Evolutionary conservation across 2,888 invertebrate species (phyloP).

Genomic region (Belgica antarctica): DNA sequence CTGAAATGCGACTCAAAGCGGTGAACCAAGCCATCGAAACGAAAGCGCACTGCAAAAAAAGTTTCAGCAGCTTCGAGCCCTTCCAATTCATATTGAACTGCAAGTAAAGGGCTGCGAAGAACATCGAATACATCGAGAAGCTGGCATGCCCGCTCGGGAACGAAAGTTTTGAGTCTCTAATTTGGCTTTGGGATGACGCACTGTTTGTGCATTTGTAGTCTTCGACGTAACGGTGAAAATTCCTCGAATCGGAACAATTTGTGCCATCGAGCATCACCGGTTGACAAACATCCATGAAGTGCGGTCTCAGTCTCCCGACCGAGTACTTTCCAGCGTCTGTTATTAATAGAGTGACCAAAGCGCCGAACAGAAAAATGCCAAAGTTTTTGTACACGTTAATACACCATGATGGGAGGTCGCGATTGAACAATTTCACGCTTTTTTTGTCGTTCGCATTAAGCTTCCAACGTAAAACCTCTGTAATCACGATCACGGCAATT

Average conservation of each 20-base stretch:
- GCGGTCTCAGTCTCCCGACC: constrained; percentile 89
- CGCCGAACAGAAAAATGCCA: constrained; percentile 84
- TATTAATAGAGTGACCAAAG: constrained; percentile 76
- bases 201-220: constrained; percentile 65
- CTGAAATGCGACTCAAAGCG: constrained; percentile 83
- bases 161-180: constrained; percentile 78
- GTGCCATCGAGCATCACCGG: constrained; percentile 62
- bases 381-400: constrained; percentile 71
- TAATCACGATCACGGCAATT: constrained; percentile 60
- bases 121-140: constrained; percentile 84
- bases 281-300: constrained; percentile 87
- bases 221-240: constrained; percentile 67
- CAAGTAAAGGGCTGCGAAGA: constrained; percentile 80
- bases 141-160: constrained; percentile 92
- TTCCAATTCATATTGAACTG: constrained; percentile 81
- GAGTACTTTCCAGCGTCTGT: constrained; percentile 94
- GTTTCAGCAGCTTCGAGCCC: constrained; percentile 75
- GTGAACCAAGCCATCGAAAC: constrained; percentile 81
- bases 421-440: constrained; percentile 60
- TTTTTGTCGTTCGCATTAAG: constrained; percentile 55
- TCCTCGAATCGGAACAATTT: constrained; percentile 60
- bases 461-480: constrained; percentile 64
- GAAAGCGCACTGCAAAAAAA: constrained; percentile 78
- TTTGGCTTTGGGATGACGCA: constrained; percentile 57
- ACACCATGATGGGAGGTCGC: constrained; percentile 66